A percentile compares a stretch with the other conserved stretches of the same genome.
These are phyloP conservation scores for Sibirionetta formosa DNA, from an alignment of 2,797 vertebrate species.

Conservation along the genomic window DNA sequence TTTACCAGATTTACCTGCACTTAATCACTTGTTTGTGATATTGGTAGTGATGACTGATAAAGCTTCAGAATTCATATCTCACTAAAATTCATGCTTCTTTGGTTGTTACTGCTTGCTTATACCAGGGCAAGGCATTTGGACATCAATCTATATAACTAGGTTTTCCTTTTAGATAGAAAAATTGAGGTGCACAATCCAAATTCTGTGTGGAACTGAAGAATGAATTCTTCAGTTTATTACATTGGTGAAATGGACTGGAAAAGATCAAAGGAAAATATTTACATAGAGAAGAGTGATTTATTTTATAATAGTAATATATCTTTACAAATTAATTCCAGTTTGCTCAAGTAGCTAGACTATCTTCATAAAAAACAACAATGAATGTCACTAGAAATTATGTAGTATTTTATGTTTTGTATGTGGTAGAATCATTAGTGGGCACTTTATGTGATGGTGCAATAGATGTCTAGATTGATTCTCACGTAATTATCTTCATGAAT, in stretches of 20 bases:
- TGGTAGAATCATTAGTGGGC: background rate
- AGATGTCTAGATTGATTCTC: background rate
- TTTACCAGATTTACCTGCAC: background rate
- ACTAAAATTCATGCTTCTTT: background rate
- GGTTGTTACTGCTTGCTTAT: background rate
- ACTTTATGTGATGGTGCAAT: background rate
- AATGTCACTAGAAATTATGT: background rate
- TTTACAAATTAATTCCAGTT: background rate
- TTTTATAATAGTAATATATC: accelerated
- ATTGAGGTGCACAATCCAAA: background rate
- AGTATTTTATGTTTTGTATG: background rate
- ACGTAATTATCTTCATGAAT: background rate
- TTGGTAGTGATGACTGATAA: background rate
- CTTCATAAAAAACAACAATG: background rate
- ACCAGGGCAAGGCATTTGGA: background rate
- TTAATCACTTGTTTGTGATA: background rate
- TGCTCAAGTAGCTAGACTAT: background rate
- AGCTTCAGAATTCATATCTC: background rate
- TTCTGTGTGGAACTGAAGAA: too few relatives aligned
- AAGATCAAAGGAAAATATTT: background rate
- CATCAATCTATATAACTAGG: background rate
- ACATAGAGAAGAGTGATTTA: background rate
- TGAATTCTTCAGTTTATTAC: background rate
- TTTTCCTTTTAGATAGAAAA: background rate
- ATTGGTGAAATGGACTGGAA: background rate